Evolutionary conservation across 2,797 vertebrate genomes (phyloP).

Genomic region (Florisuga fusca): DNA sequence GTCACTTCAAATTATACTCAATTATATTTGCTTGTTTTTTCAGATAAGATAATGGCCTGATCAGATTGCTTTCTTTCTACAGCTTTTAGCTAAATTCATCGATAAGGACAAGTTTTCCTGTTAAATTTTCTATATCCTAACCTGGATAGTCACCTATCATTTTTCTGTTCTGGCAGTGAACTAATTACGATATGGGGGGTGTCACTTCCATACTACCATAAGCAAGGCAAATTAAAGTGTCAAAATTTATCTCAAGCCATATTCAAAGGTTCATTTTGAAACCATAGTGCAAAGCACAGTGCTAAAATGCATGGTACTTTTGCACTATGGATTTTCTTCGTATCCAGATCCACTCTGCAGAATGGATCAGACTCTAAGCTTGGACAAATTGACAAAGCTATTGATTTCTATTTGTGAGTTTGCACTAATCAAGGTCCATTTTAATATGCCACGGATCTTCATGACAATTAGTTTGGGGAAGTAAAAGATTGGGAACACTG

Average conservation of each 20-base stretch:
- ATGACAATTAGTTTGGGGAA: neutral
- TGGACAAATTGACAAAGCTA: neutral
- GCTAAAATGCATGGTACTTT: neutral
- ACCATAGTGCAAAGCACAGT: neutral
- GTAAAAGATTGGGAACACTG: neutral
- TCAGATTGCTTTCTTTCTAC: neutral
- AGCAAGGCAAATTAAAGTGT: neutral
- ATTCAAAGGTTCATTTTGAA: neutral
- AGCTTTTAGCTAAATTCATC: neutral
- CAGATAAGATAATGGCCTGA: neutral
- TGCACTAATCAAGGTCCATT: neutral
- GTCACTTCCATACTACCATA: neutral
- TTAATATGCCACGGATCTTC: conserved; percentile 6
- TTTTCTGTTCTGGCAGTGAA: neutral
- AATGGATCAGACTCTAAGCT: neutral
- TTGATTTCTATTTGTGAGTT: conserved; percentile 3
- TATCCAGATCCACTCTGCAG: neutral
- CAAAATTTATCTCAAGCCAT: neutral
- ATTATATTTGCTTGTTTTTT: conserved; percentile 1
- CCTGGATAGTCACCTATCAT: neutral
- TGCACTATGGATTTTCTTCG: neutral
- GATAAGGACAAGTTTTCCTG: neutral
- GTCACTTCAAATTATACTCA: conserved; percentile 50
- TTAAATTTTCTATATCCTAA: neutral
- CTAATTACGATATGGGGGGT: neutral